These are phyloP conservation scores for Paramormyrops kingsleyae DNA, from an alignment of 2,113 vertebrate genomes.

Conservation along the genomic window DNA sequence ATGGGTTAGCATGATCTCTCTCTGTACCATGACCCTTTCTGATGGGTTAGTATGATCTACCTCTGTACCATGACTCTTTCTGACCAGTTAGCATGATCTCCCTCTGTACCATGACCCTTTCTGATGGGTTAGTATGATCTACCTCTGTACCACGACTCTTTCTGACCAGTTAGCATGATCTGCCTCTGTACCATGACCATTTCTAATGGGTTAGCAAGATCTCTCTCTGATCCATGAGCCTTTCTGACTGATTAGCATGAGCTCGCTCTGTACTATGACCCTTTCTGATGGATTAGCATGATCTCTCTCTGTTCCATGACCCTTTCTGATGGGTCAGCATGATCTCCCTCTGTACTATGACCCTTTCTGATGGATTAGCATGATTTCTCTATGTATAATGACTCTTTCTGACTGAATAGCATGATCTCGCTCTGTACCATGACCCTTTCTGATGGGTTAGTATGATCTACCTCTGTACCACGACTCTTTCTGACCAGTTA, in stretches of 20 bases:
- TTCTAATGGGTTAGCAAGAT: background rate
- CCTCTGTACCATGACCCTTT: background rate
- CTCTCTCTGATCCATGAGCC: background rate
- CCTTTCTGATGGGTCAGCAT: too few relatives aligned
- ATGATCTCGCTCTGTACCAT: too few relatives aligned
- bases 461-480: too few relatives aligned
- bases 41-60: background rate
- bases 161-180: background rate
- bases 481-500: too few relatives aligned
- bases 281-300: too few relatives aligned
- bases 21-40: background rate
- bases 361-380: too few relatives aligned
- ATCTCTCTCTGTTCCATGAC: too few relatives aligned
- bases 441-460: too few relatives aligned
- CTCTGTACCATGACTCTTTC: background rate
- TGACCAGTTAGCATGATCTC: background rate
- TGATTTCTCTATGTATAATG: too few relatives aligned
- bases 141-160: background rate
- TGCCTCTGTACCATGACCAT: background rate
- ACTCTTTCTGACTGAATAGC: too few relatives aligned
- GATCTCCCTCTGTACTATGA: too few relatives aligned
- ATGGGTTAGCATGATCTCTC: background rate
- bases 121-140: background rate
- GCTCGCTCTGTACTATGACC: too few relatives aligned
- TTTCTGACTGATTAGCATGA: background rate